Base-by-base conservation (phyloP, 2,113 vertebrate genomes). In the Rhynchomys soricoides region DNA sequence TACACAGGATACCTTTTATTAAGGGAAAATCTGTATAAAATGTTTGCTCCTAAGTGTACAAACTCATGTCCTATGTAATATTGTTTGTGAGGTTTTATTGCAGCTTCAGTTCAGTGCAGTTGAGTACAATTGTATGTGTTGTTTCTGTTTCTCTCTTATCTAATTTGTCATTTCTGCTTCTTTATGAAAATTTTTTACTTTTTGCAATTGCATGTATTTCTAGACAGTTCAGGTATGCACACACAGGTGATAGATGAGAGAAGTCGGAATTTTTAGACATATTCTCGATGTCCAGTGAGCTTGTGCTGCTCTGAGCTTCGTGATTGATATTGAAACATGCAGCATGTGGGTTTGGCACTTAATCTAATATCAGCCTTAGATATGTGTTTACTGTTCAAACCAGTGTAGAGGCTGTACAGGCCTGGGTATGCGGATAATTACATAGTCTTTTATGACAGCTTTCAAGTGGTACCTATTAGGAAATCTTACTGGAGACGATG, bases 381-480 rank as follows among this genome's bases (percentile, higher is more conserved):
- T 95, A 22, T 17, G 37, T 79, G 43, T 64, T 86, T 11, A 94
- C 17, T 26, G 34, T 92, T 74, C 26, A 48, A 34, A 34, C n/a
- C 43, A 26, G 5, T 94, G 1, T 93, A 79, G 74, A 74, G 15
- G n/a, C 73, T 26, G 43, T 57, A 12, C 21, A 75, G 50, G 2
- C 85, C 57, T 88, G 29, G 90, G 24, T 26, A 1, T 74, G 52
- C 82, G 50, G 89, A 15, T 73, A 70, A 7, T 66, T 79, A 81
- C 71, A 75, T 43, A 81, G 50, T 37, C 43, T 92, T 81, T 87
- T 40, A 90, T 71, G 29, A 43, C 1, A 75, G 90, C 48, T 34
- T 93, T 95, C n/a, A 94, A 87, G 64, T 93, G 82, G 37, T 91
- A 43, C 43, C 78, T 93, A 45, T 45, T 95, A 95, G 43, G n/a